A percentile compares a stretch with the other conserved stretches of the same genome.
phyloP scores from a whole-genome alignment of 35 echinoderm and acorn worm genomes.

The Amphiura filiformis region DNA sequence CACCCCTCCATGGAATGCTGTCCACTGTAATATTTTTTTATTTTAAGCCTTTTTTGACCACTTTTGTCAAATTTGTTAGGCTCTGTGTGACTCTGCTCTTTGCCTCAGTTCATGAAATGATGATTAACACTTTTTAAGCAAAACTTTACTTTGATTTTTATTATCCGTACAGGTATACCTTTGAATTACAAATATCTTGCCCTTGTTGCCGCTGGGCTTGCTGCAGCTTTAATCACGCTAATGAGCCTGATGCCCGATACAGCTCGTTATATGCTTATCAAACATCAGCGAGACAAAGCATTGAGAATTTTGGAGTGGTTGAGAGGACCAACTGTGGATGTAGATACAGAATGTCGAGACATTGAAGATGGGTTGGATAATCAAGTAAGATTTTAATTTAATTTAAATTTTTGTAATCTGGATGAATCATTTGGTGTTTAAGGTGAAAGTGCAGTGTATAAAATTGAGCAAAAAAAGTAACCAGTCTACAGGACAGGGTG shows the following conservation, averaged over 20 bases:
- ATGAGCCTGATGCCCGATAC: constrained; percentile 73
- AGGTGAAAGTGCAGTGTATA: too few relatives aligned
- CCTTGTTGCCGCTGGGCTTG: constrained; percentile 29
- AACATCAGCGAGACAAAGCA: constrained; percentile 47
- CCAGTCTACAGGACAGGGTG: too few relatives aligned
- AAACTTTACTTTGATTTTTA: too few relatives aligned
- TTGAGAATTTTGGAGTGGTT: constrained; percentile 39
- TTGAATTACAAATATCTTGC: constrained; percentile 65
- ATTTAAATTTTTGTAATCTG: neutral
- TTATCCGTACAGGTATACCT: constrained; percentile 52
- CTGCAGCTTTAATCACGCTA: constrained; percentile 27
- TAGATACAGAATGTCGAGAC: constrained; percentile 69
- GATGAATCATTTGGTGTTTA: too few relatives aligned
- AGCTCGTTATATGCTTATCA: constrained; percentile 63
- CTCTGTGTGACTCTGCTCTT: too few relatives aligned
- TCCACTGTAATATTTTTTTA: too few relatives aligned
- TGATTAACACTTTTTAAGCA: too few relatives aligned
- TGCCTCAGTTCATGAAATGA: too few relatives aligned
- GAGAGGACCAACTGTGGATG: constrained; percentile 43
- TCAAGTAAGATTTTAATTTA: constrained; percentile 31
- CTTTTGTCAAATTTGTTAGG: constrained; percentile 6
- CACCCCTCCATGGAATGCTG: too few relatives aligned
- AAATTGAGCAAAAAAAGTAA: too few relatives aligned
- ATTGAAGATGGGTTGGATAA: constrained; percentile 73
- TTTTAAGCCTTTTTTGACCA: too few relatives aligned